Evolutionary conservation across 64 coral and sea anemone genomes (phyloP).

Genomic region (Pocillopora damicornis): DNA sequence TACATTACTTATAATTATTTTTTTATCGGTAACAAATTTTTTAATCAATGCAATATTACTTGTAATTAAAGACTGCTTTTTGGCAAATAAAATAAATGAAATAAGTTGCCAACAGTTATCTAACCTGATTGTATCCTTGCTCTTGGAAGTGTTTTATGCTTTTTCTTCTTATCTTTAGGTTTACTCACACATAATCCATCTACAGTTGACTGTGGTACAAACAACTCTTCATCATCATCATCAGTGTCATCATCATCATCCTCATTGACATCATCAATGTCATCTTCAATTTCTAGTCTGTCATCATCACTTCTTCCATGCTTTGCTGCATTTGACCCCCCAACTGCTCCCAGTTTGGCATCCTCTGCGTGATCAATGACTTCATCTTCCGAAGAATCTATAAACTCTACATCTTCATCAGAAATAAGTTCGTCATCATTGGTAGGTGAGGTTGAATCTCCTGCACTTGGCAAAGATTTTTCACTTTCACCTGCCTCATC

Average conservation of each 20-base stretch:
- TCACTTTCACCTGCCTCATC: constrained; percentile 69
- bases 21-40: too few species aligned
- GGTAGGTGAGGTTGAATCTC: constrained; percentile 6
- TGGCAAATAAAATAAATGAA: too few species aligned
- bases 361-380: constrained; percentile 83
- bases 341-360: constrained; percentile 79
- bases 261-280: constrained; percentile 43
- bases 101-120: not conserved
- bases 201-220: constrained; percentile 55
- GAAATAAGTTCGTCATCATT: not conserved
- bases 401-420: constrained; percentile 77
- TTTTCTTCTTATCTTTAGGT: constrained; percentile 42
- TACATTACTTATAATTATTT: too few species aligned
- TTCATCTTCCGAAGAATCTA: constrained; percentile 90
- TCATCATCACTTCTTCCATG: constrained; percentile 10
- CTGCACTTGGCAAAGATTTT: constrained; percentile 19
- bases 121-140: constrained; percentile 63
- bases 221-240: constrained; percentile 25
- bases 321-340: constrained; percentile 31
- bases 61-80: too few species aligned
- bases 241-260: constrained; percentile 25
- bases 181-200: constrained; percentile 84
- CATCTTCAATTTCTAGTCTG: constrained; percentile 17
- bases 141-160: constrained; percentile 3
- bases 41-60: too few species aligned